Conservation (phyloP, 2,797 vertebrate genomes). For the Gambusia yucatana region DNA sequence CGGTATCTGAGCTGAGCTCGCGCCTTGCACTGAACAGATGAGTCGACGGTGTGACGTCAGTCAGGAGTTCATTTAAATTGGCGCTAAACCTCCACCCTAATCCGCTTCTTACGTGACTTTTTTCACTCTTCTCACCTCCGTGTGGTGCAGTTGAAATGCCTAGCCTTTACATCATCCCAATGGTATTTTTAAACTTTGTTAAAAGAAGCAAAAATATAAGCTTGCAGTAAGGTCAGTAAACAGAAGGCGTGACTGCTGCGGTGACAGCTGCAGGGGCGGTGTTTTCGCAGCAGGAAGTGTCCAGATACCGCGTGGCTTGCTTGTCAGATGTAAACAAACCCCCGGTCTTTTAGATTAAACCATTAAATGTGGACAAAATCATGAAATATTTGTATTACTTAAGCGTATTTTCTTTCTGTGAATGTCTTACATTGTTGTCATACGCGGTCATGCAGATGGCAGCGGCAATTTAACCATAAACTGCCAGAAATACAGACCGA, state of each 20-base stretch:
- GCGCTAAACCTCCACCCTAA: conserved; percentile 54
- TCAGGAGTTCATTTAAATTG: conserved; percentile 76
- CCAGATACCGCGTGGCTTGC: conserved; percentile 77
- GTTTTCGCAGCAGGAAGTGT: conserved; percentile 61
- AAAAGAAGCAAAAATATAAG: conserved; percentile 7
- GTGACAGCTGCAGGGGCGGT: conserved; percentile 72
- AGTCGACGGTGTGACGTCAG: conserved; percentile 65
- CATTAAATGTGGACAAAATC: background rate
- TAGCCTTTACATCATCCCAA: fast-evolving
- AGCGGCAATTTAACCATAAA: conserved; percentile 1
- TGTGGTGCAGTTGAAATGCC: fast-evolving
- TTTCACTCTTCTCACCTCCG: fast-evolving
- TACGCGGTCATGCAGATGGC: conserved; percentile 16
- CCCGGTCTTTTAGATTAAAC: conserved; percentile 13
- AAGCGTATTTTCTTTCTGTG: fast-evolving
- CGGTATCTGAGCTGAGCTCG: conserved; percentile 66
- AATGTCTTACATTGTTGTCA: fast-evolving
- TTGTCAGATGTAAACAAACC: conserved; percentile 84
- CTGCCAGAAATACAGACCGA: background rate
- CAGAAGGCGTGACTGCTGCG: conserved; percentile 58
- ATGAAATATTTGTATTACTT: fast-evolving
- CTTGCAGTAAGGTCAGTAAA: conserved; percentile 54
- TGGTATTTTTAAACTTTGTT: background rate
- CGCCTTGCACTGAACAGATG: conserved; percentile 74
- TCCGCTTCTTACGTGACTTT: fast-evolving